Percentiles rank a stretch among this genome's conserved stretches.
phyloP scores from a whole-genome alignment of 2,113 vertebrate genomes.

The Psittacus erithacus region DNA sequence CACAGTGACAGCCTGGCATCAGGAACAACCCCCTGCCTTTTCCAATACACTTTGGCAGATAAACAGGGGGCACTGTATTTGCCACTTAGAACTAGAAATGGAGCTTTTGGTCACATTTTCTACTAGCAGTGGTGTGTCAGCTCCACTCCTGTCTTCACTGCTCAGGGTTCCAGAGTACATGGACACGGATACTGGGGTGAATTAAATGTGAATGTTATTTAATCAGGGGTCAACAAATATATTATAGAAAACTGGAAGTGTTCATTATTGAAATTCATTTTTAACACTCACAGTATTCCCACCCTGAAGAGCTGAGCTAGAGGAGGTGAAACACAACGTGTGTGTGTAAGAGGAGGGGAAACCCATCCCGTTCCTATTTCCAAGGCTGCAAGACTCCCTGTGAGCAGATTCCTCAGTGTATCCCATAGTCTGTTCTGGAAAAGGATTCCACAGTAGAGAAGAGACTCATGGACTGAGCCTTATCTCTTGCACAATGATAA shows the following conservation, averaged over 20 bases:
- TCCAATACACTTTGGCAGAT: neutral
- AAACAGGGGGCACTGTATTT: neutral
- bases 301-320: neutral
- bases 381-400: neutral
- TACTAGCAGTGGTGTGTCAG: neutral
- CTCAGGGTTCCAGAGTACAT: neutral
- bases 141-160: neutral
- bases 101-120: neutral
- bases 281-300: neutral
- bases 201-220: neutral
- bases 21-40: neutral
- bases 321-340: neutral
- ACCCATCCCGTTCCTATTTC: neutral
- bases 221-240: neutral
- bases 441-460: neutral
- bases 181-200: rapidly evolving
- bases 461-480: neutral
- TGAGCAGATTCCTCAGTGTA: neutral
- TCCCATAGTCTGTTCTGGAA: neutral
- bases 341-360: neutral
- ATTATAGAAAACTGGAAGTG: neutral
- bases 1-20: neutral
- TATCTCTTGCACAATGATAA: neutral
- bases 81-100: neutral
- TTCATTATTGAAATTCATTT: neutral